Base-by-base conservation (phyloP, 1,140 invertebrate species). In the Drosophila subobscura region DNA sequence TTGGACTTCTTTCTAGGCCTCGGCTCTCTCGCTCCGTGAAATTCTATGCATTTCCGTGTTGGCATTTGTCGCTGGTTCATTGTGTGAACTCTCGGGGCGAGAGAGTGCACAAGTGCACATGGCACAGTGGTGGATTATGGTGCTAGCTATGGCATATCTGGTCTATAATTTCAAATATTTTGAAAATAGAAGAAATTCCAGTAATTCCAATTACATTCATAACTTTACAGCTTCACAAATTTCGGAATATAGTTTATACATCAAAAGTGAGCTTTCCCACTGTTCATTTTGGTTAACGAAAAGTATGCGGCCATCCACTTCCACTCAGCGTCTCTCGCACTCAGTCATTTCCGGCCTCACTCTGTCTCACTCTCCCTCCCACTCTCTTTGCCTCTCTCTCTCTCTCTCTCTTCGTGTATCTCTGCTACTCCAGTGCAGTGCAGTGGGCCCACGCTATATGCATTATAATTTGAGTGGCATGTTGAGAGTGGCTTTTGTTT, bases 1-100 rank as follows among this genome's bases (percentile, higher is more conserved):
- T 50, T 47, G 72, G 49, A 65, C 60, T 56, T 61, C 55, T 74
- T 50, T 29, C 59, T 57, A 74, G 71, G 72, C 72, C 70, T 74
- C 53, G 14, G 40, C 60, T 20, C 68, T 59, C 25, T 12, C 44
- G 54, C 76, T 54, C 67, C 77, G 78, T 73, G 64, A 65, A 86
- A 85, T 86, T 88, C 83, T 88, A 78, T 88, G 81, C 83, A 86
- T 81, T 85, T 85, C 80, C 80, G 80, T 86, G 80, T 86, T 85
- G 81, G 80, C 77, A 85, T 81, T 86, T 86, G 77, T 88, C 81
- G 83, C 70, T 81, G 83, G 51, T 80, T 74, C 77, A 86, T 77
- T 80, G 77, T 64, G 61, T 42, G 67, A 60, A 66, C 41, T 53
- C 41, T 53, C 66, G 66, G 33, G 33, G 44, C 66, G 64, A 50